Evolutionary conservation across 2,888 invertebrate genomes (phyloP).

Genomic region (Dascillus cervinus): DNA sequence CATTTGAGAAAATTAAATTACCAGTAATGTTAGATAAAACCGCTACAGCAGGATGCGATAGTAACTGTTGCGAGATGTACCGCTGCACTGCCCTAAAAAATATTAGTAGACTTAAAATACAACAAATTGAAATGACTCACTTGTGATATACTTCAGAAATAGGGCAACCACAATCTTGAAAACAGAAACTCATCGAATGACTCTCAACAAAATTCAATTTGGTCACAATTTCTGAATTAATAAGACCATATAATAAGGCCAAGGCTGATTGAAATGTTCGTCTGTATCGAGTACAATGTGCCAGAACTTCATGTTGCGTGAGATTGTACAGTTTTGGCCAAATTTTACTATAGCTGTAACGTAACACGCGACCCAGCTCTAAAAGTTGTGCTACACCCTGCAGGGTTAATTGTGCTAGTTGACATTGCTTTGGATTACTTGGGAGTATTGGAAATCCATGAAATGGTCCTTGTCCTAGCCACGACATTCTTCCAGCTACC

Average conservation of each 20-base stretch:
- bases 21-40: constrained; percentile 60
- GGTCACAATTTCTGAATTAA: constrained; percentile 58
- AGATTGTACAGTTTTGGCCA: constrained; percentile 44
- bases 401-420: constrained; percentile 79
- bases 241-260: constrained; percentile 66
- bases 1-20: constrained; percentile 58
- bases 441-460: constrained; percentile 78
- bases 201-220: constrained; percentile 65
- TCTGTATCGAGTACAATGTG: constrained; percentile 76
- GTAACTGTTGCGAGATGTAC: constrained; percentile 57
- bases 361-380: constrained; percentile 63
- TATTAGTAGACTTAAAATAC: too few species aligned
- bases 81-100: constrained; percentile 48
- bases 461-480: constrained; percentile 74
- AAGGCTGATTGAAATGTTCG: constrained; percentile 88
- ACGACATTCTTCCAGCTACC: constrained; percentile 54
- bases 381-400: constrained; percentile 76
- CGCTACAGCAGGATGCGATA: constrained; percentile 66
- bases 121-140: constrained; percentile 29
- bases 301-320: constrained; percentile 52
- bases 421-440: constrained; percentile 58
- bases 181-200: constrained; percentile 78
- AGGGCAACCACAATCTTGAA: constrained; percentile 75
- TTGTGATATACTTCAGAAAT: constrained; percentile 55
- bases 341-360: constrained; percentile 48